Percentiles rank a stretch among this genome's conserved stretches.
phyloP scores from a whole-genome alignment of 2,797 vertebrate species.

The Prionace glauca region DNA sequence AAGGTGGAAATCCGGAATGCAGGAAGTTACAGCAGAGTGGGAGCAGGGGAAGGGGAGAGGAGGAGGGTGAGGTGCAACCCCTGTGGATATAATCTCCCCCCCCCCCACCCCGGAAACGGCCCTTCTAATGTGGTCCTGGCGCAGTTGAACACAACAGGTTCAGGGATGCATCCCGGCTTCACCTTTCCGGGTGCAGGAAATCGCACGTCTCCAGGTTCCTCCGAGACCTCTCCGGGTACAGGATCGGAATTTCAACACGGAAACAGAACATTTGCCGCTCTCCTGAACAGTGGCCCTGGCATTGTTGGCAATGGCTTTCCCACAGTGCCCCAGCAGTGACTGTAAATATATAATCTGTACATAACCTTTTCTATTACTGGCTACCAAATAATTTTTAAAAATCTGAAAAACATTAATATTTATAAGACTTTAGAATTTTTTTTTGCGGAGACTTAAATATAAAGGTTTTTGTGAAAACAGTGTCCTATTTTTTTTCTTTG shows the following conservation, averaged over 20 bases:
- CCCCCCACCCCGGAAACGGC: neutral
- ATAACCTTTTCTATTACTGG: slow-evolving; percentile 10
- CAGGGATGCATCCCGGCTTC: neutral
- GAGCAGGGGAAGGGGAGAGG: neutral
- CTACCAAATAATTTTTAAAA: slow-evolving; percentile 26
- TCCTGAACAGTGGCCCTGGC: neutral
- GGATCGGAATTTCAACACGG: neutral
- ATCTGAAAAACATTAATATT: slow-evolving; percentile 22
- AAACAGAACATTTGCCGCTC: neutral
- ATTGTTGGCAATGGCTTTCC: neutral
- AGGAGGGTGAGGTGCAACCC: neutral
- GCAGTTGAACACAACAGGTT: neutral
- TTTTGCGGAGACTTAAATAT: slow-evolving; percentile 21
- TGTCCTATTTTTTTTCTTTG: neutral
- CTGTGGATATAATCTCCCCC: neutral
- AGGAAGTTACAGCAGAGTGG: neutral
- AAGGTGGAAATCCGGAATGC: neutral
- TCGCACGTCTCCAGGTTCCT: neutral
- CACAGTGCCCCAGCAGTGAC: neutral
- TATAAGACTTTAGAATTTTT: slow-evolving; percentile 25
- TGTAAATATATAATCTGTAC: slow-evolving; percentile 27
- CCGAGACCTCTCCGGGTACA: slow-evolving; percentile 43
- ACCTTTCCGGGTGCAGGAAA: neutral
- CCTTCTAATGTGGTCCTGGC: neutral
- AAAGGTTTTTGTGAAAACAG: neutral